Evolutionary conservation across 1,140 invertebrate species (phyloP).

Genomic region (Lutraria rhynchaena): DNA sequence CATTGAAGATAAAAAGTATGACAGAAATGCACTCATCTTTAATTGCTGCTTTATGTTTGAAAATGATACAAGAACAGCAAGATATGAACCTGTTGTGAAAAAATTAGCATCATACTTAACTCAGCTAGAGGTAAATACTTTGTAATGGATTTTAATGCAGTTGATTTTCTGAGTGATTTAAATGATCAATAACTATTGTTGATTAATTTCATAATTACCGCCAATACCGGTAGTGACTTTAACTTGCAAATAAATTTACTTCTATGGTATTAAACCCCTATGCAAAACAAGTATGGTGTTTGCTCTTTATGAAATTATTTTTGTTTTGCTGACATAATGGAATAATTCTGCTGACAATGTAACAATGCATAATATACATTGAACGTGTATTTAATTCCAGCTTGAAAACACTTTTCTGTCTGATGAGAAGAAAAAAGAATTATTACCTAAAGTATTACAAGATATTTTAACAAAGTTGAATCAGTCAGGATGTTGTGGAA

Average conservation of each 20-base stretch:
- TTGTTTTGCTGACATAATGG: no score
- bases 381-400: conserved; percentile 10
- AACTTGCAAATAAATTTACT: no score
- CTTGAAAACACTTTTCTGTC: conserved; percentile 54
- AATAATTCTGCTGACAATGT: no score
- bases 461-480: conserved; percentile 37
- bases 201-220: no score
- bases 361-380: no score
- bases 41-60: conserved; percentile 98
- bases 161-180: no score
- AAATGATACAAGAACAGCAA: conserved; percentile 86
- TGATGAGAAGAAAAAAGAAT: conserved; percentile 28
- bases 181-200: no score
- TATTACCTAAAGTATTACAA: conserved; percentile 24
- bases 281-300: no score
- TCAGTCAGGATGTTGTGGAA: conserved; percentile 23
- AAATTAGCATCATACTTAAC: conserved; percentile 96
- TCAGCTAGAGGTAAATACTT: conserved; percentile 83
- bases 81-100: conserved; percentile 95
- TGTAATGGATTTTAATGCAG: no score
- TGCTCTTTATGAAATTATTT: no score
- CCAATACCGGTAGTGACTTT: no score
- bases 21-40: conserved; percentile 96
- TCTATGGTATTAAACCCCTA: no score
- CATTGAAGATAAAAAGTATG: conserved; percentile 94